Evolutionary conservation across 1,140 invertebrate genomes (phyloP).

Genomic region (Metopolophium dirhodum): DNA sequence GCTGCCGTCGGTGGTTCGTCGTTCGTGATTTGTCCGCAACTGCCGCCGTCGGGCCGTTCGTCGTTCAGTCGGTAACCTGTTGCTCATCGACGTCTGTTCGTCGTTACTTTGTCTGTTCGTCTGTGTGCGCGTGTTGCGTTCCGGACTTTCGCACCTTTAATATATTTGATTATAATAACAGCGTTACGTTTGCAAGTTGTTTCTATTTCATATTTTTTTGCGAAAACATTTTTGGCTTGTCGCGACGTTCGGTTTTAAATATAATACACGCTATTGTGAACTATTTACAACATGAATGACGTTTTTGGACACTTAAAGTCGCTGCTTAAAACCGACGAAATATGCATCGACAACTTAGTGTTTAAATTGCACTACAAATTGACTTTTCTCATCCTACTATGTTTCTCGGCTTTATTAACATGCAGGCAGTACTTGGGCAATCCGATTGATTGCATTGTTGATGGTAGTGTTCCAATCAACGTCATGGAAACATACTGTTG

Average conservation of each 20-base stretch:
- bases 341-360: slow-evolving; percentile 93
- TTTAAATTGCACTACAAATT: slow-evolving; percentile 94
- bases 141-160: background rate
- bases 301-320: slow-evolving; percentile 79
- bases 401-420: slow-evolving; percentile 92
- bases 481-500: slow-evolving; percentile 78
- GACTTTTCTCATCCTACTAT: slow-evolving; percentile 82
- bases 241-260: too few relatives aligned
- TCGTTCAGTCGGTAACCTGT: background rate
- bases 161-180: background rate
- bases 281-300: slow-evolving; percentile 60
- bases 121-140: background rate
- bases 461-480: slow-evolving; percentile 63
- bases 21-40: background rate
- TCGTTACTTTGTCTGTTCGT: background rate
- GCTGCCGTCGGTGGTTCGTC: background rate
- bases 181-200: background rate
- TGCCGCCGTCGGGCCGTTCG: background rate
- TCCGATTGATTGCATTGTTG: slow-evolving; percentile 90
- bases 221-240: background rate
- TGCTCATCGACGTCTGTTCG: background rate
- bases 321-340: slow-evolving; percentile 85
- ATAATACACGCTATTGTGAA: background rate
- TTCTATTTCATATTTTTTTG: background rate
- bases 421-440: slow-evolving; percentile 93